Base-by-base conservation (phyloP, 2,888 invertebrate genomes). In the Frankliniella intonsa region DNA sequence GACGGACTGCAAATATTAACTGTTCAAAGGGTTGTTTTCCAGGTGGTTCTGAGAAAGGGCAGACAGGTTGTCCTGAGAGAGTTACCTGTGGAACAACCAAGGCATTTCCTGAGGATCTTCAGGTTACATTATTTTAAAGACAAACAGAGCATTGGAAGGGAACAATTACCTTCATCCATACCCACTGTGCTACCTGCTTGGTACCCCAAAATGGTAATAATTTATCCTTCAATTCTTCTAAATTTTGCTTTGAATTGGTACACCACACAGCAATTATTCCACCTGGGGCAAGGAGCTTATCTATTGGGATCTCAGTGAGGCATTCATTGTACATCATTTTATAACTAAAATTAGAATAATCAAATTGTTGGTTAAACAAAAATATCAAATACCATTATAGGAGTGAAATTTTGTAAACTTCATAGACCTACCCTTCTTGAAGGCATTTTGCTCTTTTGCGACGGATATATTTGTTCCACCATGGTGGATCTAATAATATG, bases 401-500 rank as follows among this genome's bases (percentile, higher is more conserved):
- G 22, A n/a, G 17, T 22, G 79, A 62, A 7, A 79, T 27, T 62
- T 22, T 9, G 8, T 19, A 50, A 55, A 82, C 83, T 84, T 83
- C 83, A 80, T 82, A 83, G 84, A 83, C 85, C 86, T 90, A 94
- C 90, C 93, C 92, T 84, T 93, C 88, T 83, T 92, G 90, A 81
- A 88, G 86, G 87, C 90, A 90, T 83, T 90, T 91, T 85, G 89
- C 89, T 86, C 93, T 94, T 86, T 94, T 90, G 84, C 98, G 91
- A 85, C 96, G 92, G 80, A 98, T 96, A 84, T 95, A 97, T 88
- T 97, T 97, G 87, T 98, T 98, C 90, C 94, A 93, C 98, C 98
- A 99, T 0, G 98, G 98, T 55, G 98, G 98, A 89, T 99, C 99
- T 84, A 97, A 89, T 25, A 98, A 88, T 81, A 99, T 90, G 82